These are phyloP conservation scores for Chrosomus eos DNA, from an alignment of 2,797 vertebrate species.

Conservation along the genomic window DNA sequence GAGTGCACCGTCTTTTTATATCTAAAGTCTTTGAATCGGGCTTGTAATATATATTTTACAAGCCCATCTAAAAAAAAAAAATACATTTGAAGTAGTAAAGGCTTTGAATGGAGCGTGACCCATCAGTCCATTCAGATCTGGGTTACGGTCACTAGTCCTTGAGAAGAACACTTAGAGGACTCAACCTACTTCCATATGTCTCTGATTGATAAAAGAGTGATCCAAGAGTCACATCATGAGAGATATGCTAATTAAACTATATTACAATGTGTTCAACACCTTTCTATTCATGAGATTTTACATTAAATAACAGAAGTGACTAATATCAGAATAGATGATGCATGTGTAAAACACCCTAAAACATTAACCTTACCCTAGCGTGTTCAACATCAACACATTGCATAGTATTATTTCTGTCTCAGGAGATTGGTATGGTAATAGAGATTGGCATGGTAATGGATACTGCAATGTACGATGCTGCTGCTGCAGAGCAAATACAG, in stretches of 20 bases:
- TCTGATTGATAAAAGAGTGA: slow-evolving; percentile 9
- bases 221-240: background rate
- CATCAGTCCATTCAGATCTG: background rate
- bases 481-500: too few relatives aligned
- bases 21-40: too few relatives aligned
- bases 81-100: background rate
- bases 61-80: background rate
- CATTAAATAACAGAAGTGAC: background rate
- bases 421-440: too few relatives aligned
- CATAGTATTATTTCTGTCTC: background rate
- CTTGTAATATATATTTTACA: background rate
- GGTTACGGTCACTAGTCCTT: background rate
- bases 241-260: background rate
- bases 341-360: background rate
- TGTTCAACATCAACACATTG: background rate
- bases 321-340: background rate
- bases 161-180: background rate
- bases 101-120: background rate
- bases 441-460: too few relatives aligned
- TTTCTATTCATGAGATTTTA: too few relatives aligned
- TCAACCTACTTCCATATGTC: background rate
- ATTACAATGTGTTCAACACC: too few relatives aligned
- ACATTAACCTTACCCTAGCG: background rate
- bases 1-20: too few relatives aligned
- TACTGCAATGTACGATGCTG: too few relatives aligned